Percentiles rank a stretch among this genome's conserved stretches.
Conservation (phyloP, 2,888 invertebrate species). For the Ctenicera cuprea region DNA sequence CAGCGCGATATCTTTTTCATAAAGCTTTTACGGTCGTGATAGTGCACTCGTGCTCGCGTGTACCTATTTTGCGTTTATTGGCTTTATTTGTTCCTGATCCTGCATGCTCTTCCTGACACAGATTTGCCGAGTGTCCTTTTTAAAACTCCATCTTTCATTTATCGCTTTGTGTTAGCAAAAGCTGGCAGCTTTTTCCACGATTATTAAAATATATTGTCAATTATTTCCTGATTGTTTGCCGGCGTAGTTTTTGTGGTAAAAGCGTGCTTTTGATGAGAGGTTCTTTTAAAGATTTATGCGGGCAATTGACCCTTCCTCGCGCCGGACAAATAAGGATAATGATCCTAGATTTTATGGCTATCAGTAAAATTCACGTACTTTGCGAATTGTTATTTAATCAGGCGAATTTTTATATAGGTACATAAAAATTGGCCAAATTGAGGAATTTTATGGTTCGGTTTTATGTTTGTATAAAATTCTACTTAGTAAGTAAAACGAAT, state of each 20-base stretch:
- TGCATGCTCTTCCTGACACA: conserved; percentile 17
- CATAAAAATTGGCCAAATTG: conserved; percentile 38
- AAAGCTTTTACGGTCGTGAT: conserved; percentile 35
- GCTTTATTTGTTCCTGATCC: conserved; percentile 45
- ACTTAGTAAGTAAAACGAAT: conserved; percentile 37
- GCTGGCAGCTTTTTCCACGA: neutral
- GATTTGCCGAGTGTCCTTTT: conserved; percentile 27
- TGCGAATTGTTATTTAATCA: conserved; percentile 43
- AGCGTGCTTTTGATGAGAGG: conserved; percentile 38
- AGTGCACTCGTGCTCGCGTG: conserved; percentile 36
- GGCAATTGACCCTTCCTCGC: conserved; percentile 45
- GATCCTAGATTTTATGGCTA: conserved; percentile 38
- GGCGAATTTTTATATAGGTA: conserved; percentile 34
- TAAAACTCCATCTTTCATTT: conserved; percentile 18
- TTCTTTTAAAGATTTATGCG: conserved; percentile 46
- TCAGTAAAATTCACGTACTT: conserved; percentile 37
- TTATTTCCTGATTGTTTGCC: conserved; percentile 23
- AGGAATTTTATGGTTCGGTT: conserved; percentile 26
- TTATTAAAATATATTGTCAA: conserved; percentile 14
- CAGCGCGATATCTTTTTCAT: conserved; percentile 49
- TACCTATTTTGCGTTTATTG: conserved; percentile 44
- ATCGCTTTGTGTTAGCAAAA: neutral
- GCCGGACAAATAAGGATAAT: conserved; percentile 48
- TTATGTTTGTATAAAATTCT: conserved; percentile 39
- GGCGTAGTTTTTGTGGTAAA: neutral